These are phyloP conservation scores for Bucorvus abyssinicus DNA, from an alignment of 2,797 vertebrate genomes.

Conservation along the genomic window DNA sequence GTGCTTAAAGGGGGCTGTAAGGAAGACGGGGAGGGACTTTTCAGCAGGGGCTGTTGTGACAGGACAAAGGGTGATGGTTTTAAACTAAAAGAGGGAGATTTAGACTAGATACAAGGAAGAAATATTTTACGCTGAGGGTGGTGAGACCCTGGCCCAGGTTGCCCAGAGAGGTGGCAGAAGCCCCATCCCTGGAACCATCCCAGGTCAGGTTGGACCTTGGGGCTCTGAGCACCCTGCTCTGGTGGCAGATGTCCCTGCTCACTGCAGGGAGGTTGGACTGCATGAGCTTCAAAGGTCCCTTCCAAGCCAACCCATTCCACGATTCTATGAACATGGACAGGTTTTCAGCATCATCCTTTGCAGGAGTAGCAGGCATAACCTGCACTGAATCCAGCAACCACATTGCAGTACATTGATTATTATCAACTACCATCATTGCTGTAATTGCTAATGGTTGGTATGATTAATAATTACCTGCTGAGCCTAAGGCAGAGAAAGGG, in stretches of 20 bases:
- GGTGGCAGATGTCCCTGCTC: too few relatives aligned
- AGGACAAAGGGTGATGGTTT: background rate
- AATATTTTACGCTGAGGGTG: too few relatives aligned
- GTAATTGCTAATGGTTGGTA: background rate
- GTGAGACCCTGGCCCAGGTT: too few relatives aligned
- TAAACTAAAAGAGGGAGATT: background rate
- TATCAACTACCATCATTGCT: background rate
- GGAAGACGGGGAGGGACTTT: background rate
- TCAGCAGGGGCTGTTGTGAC: background rate
- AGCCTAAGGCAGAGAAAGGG: background rate
- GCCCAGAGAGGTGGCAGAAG: too few relatives aligned
- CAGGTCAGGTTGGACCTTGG: too few relatives aligned
- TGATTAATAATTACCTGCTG: background rate
- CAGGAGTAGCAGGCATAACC: background rate
- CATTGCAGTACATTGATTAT: rapidly evolving
- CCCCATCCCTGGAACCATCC: too few relatives aligned
- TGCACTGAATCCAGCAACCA: too few relatives aligned
- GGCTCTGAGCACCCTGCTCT: too few relatives aligned
- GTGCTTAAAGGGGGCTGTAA: background rate
- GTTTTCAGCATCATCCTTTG: background rate
- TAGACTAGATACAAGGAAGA: background rate
- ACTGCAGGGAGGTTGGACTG: background rate
- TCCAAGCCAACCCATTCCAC: background rate
- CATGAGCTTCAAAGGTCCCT: background rate
- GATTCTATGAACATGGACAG: background rate